These are phyloP conservation scores for Lissonota sp. DNA, from an alignment of 2,888 invertebrate species.

Conservation along the genomic window DNA sequence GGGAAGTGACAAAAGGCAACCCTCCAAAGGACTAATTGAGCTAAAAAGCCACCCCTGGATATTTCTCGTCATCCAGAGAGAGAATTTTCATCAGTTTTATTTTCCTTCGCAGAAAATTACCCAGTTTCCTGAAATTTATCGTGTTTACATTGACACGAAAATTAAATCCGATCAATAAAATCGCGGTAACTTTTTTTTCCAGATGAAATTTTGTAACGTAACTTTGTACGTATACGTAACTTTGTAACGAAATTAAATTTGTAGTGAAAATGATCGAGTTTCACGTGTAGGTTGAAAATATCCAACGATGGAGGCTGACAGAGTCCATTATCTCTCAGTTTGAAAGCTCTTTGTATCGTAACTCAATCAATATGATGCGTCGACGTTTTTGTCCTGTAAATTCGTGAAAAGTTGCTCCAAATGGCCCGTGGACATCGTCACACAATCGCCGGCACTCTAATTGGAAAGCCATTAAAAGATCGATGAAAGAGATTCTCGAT, in stretches of 20 bases:
- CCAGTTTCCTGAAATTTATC: no score
- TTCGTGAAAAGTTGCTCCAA: constrained; percentile 37
- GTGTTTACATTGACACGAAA: no score
- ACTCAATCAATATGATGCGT: not conserved
- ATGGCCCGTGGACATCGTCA: constrained; percentile 8
- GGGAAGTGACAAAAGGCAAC: no score
- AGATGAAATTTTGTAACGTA: not conserved
- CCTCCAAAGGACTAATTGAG: no score
- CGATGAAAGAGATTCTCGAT: constrained; percentile 8
- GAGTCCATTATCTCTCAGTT: not conserved
- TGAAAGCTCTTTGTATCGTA: constrained; percentile 25
- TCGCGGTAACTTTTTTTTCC: no score
- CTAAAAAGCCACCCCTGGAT: no score
- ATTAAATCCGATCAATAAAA: no score
- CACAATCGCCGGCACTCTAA: constrained; percentile 26
- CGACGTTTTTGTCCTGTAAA: constrained; percentile 32
- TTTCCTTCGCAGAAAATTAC: no score
- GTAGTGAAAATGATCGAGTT: no score
- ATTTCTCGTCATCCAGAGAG: no score
- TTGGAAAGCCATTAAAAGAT: constrained; percentile 8
- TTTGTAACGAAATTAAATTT: not conserved
- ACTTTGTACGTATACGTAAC: not conserved
- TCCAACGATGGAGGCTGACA: constrained; percentile 14
- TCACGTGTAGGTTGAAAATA: constrained; percentile 3
- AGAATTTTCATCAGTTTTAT: no score